These are phyloP conservation scores for Trissolcus japonicus DNA, from an alignment of 2,888 invertebrate genomes.

Conservation along the genomic window DNA sequence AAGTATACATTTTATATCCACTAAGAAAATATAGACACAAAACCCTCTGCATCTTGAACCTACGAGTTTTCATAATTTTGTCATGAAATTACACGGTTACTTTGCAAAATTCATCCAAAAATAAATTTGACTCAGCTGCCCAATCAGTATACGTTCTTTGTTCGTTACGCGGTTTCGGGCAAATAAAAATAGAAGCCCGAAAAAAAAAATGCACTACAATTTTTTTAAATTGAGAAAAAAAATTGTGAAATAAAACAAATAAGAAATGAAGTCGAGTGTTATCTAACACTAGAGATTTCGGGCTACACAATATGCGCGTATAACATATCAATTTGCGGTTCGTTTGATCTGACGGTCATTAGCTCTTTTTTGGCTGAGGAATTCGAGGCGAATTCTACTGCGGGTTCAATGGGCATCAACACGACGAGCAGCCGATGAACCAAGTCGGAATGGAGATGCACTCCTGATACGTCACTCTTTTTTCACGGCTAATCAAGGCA, in stretches of 20 bases:
- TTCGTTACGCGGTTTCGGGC: too few species aligned
- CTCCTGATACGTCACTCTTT: constrained; percentile 41
- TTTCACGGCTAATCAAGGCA: constrained; percentile 19
- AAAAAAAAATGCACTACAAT: neutral
- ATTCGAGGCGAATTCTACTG: constrained; percentile 32
- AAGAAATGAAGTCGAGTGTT: neutral
- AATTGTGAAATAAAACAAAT: neutral
- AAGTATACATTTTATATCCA: too few species aligned
- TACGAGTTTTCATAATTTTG: too few species aligned
- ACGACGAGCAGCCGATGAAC: constrained; percentile 9
- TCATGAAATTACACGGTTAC: too few species aligned
- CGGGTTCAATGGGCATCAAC: constrained; percentile 32
- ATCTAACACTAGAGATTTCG: too few species aligned
- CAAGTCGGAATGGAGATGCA: constrained; percentile 42
- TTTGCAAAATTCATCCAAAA: too few species aligned
- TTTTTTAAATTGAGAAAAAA: neutral
- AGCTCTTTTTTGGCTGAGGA: constrained; percentile 18
- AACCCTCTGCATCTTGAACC: too few species aligned
- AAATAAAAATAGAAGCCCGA: too few species aligned
- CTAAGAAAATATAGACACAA: too few species aligned
- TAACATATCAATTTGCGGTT: constrained; percentile 30
- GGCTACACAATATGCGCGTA: too few species aligned
- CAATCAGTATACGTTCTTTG: neutral
- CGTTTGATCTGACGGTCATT: constrained; percentile 42
- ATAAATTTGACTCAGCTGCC: too few species aligned